Evolutionary conservation across 2,797 vertebrate genomes (phyloP).

Genomic region (Tiaroga cobitis): DNA sequence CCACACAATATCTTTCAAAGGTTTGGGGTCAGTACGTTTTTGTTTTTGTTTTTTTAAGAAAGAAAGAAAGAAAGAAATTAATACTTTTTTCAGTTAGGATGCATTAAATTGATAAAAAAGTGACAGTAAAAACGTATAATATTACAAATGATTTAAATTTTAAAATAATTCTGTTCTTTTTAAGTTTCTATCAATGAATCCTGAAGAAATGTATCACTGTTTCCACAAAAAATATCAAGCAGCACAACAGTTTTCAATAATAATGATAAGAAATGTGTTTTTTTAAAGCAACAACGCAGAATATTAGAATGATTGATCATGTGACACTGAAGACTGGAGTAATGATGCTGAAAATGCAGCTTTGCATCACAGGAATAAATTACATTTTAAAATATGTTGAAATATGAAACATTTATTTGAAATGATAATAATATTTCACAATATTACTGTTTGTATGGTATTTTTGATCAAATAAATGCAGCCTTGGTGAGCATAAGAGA

Average conservation of each 20-base stretch:
- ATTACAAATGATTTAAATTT: neutral
- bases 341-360: neutral
- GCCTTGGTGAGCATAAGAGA: neutral
- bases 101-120: neutral
- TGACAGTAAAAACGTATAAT: neutral
- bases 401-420: neutral
- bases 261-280: no score
- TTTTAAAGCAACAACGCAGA: neutral
- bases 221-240: neutral
- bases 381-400: neutral
- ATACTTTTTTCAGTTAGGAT: neutral
- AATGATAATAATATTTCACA: conserved; percentile 5
- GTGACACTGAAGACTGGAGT: neutral
- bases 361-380: neutral
- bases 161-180: neutral
- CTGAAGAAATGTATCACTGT: neutral
- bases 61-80: neutral
- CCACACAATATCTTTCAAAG: neutral
- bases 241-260: neutral
- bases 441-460: neutral
- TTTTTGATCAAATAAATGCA: neutral
- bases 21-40: neutral
- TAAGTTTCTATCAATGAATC: neutral
- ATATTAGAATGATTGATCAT: neutral
- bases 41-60: no score